Base-by-base conservation (phyloP, 1,140 invertebrate genomes). In the Drosophila rufa region DNA sequence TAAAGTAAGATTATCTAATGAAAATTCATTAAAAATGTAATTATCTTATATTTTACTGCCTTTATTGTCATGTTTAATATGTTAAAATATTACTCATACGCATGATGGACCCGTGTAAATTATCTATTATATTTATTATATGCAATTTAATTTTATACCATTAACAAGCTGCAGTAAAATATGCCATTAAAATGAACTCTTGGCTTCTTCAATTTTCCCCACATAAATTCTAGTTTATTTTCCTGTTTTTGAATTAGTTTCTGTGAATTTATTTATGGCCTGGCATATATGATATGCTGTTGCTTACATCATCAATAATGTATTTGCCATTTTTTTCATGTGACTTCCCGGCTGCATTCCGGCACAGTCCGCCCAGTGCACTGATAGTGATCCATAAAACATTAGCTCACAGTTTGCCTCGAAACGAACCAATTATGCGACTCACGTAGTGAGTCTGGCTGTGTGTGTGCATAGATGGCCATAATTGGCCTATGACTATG, bases 401-500 rank as follows among this genome's bases (percentile, higher is more conserved):
- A 75, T 75, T 70, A 68, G 67, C 40, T 69, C 15, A 15, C 55
- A 59, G 46, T 71, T 60, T 36, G 4, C n/a, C 30, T 30, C 19
- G 45, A 38, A 67, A 59, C 40, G 48, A 67, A 73, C 42, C 73
- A 82, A 77, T 84, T 82, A 87, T 87, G 83, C 84, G 19, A 64
- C 76, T 74, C 83, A 89, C 85, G 84, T 89, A 80, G 33, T 57
- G 5, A 33, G 22, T 58, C 19, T 40, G 36, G 33, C 15, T 27
- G 3, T 46, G 46, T 43, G 40, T 53, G 60, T 43, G 51, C 58
- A 68, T 61, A 71, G 48, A 55, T 45, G 65, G 48, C 80, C 71
- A 89, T 87, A 89, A 87, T 89, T 87, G 83, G 80, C 80, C 75
- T 69, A 83, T 62, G 77, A 79, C 80, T 87, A 87, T 87, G 83